A percentile compares a stretch with the other conserved stretches of the same genome.
Evolutionary conservation across 2,888 invertebrate species (phyloP).

Genomic region (Limnephilus lunatus): DNA sequence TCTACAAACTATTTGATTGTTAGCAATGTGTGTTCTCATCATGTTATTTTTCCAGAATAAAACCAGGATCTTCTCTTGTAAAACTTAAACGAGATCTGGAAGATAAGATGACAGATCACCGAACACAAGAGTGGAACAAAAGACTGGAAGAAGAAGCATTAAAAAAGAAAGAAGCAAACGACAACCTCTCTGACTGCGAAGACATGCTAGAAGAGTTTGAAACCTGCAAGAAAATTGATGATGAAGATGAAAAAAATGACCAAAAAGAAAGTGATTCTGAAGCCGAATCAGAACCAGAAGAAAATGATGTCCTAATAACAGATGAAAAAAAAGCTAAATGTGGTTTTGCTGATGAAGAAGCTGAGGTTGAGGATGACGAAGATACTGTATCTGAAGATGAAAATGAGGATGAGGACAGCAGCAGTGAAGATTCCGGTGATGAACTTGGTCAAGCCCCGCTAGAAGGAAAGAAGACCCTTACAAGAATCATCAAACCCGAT

Average conservation of each 20-base stretch:
- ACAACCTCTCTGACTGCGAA: constrained; percentile 70
- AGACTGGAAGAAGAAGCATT: constrained; percentile 76
- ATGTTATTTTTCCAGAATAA: constrained; percentile 70
- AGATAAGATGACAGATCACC: constrained; percentile 83
- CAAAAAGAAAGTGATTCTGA: constrained; percentile 77
- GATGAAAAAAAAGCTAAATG: constrained; percentile 72
- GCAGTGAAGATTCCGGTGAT: constrained; percentile 67
- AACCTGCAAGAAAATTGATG: constrained; percentile 69
- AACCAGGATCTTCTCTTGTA: constrained; percentile 85
- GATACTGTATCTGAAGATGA: constrained; percentile 67
- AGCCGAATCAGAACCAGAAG: constrained; percentile 74
- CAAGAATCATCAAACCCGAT: constrained; percentile 54
- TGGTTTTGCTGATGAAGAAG: constrained; percentile 75
- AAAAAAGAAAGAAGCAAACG: constrained; percentile 73
- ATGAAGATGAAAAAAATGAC: constrained; percentile 72
- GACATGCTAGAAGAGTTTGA: constrained; percentile 73
- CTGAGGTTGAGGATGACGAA: constrained; percentile 74
- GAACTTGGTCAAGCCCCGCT: constrained; percentile 58
- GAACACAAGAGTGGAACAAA: constrained; percentile 84
- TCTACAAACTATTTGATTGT: not conserved
- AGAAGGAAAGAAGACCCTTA: constrained; percentile 49
- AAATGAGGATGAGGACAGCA: constrained; percentile 67
- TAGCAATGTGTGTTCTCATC: not conserved
- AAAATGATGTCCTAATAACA: constrained; percentile 71
- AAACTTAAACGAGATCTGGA: constrained; percentile 84